Evolutionary conservation across 2,888 invertebrate species (phyloP), one percentile per base, ranked within the genome.

Genomic region (Philereme vetulata): DNA sequence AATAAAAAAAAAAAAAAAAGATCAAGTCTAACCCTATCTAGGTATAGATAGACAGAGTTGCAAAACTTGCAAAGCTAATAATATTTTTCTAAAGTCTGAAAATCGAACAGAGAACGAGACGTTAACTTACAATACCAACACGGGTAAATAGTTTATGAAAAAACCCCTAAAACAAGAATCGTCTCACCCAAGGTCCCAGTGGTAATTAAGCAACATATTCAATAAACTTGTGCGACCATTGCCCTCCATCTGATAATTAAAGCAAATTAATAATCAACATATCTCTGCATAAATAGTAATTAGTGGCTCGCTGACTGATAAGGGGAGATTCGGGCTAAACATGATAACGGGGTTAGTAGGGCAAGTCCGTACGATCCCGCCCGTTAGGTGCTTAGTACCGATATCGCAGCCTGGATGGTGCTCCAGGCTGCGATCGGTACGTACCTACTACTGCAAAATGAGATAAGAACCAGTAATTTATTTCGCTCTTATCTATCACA

Each of bases 311-410:
- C 46, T 46, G 46, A 45, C 44, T 57, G 65, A 69, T 64, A 65
- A 54, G 51, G 53, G 38, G 47, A 53, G 62, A 55, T 68, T 69
- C 57, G 60, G 62, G 44, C 59, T 56, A 48, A 55, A 52, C 49
- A 54, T 49, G 78, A 81, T 81, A 83, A 78, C 76, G 76, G 81
- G 86, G 87, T 85, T 77, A 88, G 78, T 84, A 78, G 85, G 81
- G 68, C 80, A 84, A 67, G 67, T 73, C 68, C 66, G 65, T 72
- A 72, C 66, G 72, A 75, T 48, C 64, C 60, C 60, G 55, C 62
- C 36, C 47, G n/a, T n/a, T n/a, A n/a, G n/a, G n/a, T n/a, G n/a
- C n/a, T n/a, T n/a, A n/a, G n/a, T n/a, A n/a, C n/a, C n/a, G n/a
- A n/a, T n/a, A n/a, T n/a, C n/a, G n/a, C n/a, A n/a, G n/a, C n/a